Base-by-base conservation (phyloP, 2,113 vertebrate genomes). In the Eira barbara region DNA sequence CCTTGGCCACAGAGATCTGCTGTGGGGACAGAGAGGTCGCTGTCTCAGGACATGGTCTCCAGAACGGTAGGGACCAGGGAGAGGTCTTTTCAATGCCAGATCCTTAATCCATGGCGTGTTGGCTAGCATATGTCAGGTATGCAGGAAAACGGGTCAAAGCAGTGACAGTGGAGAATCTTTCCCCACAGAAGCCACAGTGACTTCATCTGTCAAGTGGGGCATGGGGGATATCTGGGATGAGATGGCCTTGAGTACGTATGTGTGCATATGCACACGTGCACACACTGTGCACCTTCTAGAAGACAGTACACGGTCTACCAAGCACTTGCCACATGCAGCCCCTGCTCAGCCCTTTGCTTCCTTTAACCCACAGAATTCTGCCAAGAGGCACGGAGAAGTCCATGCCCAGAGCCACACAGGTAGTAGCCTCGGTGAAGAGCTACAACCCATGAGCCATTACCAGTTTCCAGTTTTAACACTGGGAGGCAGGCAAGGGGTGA, bases 401-500 rank as follows among this genome's bases (percentile, higher is more conserved):
- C 45, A 23, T 20, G 17, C 34, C 52, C 1, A 29, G 17, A 47
- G 36, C 12, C 69, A 84, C 65, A 52, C 2, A 55, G n/a, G 57
- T 36, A 57, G 17, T 7, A 9, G 25, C 47, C 5, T 14, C 23
- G 17, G 17, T 25, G 76, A 2, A 0, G 3, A 0, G 14, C 20
- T 3, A 45, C 6, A 36, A 89, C 10, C 79, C 6, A 2, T 2
- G 7, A 76, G 14, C 25, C 73, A 29, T 76, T 14, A 47, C 25
- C 73, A 76, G 71, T 74, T 13, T 23, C 25, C 73, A 76, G 71
- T 74, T 13, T 23, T 1, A n/a, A 83, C 23, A 61, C 27, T 25
- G 4, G 8, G 0, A 25, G 15, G 0, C 3, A 36, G 9, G 8
- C 0, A 36, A 9, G 4, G 39, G 4, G 3, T 36, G 25, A 63